Evolutionary conservation across 2,888 invertebrate genomes (phyloP).

Genomic region (Tipula lateralis): DNA sequence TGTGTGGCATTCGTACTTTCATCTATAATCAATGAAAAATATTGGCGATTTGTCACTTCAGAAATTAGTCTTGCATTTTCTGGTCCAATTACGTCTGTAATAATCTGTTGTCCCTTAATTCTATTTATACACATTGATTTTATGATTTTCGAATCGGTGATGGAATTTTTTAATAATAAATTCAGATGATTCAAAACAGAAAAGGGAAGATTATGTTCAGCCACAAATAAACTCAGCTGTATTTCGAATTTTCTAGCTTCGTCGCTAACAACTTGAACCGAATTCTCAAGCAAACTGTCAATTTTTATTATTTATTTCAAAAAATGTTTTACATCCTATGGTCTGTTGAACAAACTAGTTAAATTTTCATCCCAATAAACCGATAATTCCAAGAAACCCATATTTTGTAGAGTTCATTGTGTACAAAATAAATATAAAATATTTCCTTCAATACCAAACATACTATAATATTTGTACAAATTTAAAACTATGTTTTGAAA

Average conservation of each 20-base stretch:
- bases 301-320: too few relatives aligned
- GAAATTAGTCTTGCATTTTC: constrained; percentile 29
- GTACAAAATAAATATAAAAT: too few relatives aligned
- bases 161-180: background rate
- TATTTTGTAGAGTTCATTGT: too few relatives aligned
- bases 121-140: constrained; percentile 29
- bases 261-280: too few relatives aligned
- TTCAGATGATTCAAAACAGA: background rate
- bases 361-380: too few relatives aligned
- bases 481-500: too few relatives aligned
- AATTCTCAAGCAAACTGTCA: too few relatives aligned
- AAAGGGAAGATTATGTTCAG: constrained; percentile 31
- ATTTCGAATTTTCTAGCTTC: constrained; percentile 29
- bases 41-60: constrained; percentile 30
- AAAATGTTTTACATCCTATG: too few relatives aligned
- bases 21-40: constrained; percentile 32
- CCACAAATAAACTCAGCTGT: constrained; percentile 27
- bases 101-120: constrained; percentile 31
- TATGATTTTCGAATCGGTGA: constrained; percentile 31
- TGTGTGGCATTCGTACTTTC: constrained; percentile 33
- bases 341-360: too few relatives aligned
- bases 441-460: too few relatives aligned
- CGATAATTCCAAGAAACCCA: too few relatives aligned
- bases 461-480: too few relatives aligned
- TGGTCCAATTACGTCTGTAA: constrained; percentile 30